Evolutionary conservation across 1,140 invertebrate genomes (phyloP).

Genomic region (Drosophila azteca): DNA sequence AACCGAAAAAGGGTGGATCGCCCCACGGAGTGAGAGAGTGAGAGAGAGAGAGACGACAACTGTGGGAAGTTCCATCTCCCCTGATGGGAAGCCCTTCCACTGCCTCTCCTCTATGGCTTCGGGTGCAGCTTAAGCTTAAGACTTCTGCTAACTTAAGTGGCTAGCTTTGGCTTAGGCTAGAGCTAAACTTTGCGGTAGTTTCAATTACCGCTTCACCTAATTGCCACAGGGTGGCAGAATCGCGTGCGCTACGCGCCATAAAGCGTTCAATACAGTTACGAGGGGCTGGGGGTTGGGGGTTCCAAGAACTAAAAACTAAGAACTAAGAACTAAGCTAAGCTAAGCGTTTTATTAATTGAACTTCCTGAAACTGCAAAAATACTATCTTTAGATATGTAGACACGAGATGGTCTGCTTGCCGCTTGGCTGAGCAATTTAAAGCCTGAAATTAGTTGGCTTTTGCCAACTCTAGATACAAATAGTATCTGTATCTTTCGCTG

Average conservation of each 20-base stretch:
- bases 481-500: background rate
- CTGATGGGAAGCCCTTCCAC: slow-evolving; percentile 53
- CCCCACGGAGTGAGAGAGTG: slow-evolving; percentile 22
- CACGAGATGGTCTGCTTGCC: slow-evolving; percentile 59
- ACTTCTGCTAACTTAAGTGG: background rate
- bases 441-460: slow-evolving; percentile 72
- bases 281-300: background rate
- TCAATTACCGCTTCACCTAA: slow-evolving; percentile 72
- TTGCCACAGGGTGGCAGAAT: slow-evolving; percentile 43
- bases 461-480: slow-evolving; percentile 3
- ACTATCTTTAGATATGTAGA: background rate
- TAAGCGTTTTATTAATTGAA: slow-evolving; percentile 78
- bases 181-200: slow-evolving; percentile 68
- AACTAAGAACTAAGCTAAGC: slow-evolving; percentile 61
- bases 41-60: slow-evolving; percentile 19
- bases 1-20: slow-evolving; percentile 83
- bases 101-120: slow-evolving; percentile 56
- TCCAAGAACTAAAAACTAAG: slow-evolving; percentile 68
- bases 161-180: slow-evolving; percentile 51
- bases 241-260: slow-evolving; percentile 78
- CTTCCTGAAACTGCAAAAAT: slow-evolving; percentile 56
- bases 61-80: slow-evolving; percentile 37
- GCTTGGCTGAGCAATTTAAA: slow-evolving; percentile 78
- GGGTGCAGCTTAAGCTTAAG: slow-evolving; percentile 9
- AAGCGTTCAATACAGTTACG: slow-evolving; percentile 79